Percentiles rank a stretch among this genome's conserved stretches.
Evolutionary conservation across 2,888 invertebrate species (phyloP).

Genomic region (Amiota minor): DNA sequence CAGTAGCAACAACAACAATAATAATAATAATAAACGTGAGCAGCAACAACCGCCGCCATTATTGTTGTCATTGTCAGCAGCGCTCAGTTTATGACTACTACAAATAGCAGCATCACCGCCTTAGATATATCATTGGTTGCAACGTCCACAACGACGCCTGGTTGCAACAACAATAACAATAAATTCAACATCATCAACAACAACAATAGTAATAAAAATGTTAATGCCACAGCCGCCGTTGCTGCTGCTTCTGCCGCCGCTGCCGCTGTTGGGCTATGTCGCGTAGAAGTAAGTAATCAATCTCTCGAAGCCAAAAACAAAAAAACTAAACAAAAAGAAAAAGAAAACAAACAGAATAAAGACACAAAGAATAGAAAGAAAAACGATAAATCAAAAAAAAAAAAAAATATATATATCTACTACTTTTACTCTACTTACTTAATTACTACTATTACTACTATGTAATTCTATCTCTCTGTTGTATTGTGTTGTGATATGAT

Average conservation of each 20-base stretch:
- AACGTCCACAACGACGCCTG: slow-evolving; percentile 48
- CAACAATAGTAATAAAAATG: slow-evolving; percentile 18
- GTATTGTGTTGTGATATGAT: no score
- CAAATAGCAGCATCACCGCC: slow-evolving; percentile 64
- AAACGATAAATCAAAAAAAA: no score
- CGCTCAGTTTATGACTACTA: slow-evolving; percentile 57
- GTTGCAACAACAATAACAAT: slow-evolving; percentile 51
- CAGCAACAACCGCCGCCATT: no score
- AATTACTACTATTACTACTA: no score
- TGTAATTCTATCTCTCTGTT: no score
- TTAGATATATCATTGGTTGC: slow-evolving; percentile 61
- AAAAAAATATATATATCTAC: no score
- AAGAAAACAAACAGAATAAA: not conserved
- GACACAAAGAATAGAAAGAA: slow-evolving; percentile 18
- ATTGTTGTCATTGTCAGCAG: slow-evolving; percentile 3
- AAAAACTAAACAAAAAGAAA: not conserved
- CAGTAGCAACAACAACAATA: no score
- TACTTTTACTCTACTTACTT: no score
- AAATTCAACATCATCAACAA: slow-evolving; percentile 15
- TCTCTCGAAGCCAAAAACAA: no score
- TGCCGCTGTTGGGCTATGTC: slow-evolving; percentile 65
- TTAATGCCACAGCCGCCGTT: slow-evolving; percentile 36
- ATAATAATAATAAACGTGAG: no score
- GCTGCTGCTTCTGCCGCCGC: slow-evolving; percentile 48
- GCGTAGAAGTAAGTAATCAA: slow-evolving; percentile 68